A percentile compares a stretch with the other conserved stretches of the same genome.
These are phyloP conservation scores for Danio rerio DNA, from an alignment of 2,113 vertebrate species.

Conservation along the genomic window DNA sequence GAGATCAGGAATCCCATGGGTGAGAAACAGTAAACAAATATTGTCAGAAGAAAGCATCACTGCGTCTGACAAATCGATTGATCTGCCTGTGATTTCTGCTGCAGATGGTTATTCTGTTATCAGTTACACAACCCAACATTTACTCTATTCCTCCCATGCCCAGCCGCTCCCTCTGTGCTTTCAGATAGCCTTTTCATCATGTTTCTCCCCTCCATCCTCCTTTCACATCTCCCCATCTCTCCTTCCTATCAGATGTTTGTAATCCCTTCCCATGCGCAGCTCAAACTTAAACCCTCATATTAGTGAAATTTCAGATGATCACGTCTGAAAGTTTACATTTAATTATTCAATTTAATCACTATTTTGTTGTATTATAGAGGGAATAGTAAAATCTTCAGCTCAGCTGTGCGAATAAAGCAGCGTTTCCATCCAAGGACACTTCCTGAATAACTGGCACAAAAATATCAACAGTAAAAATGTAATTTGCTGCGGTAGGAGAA, in stretches of 20 bases:
- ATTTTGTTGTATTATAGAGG: too few relatives aligned
- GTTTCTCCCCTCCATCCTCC: neutral
- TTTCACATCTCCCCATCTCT: neutral
- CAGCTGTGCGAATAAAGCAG: too few relatives aligned
- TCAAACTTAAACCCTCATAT: too few relatives aligned
- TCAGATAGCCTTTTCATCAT: constrained; percentile 20
- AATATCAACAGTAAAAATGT: too few relatives aligned
- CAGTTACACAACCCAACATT: neutral
- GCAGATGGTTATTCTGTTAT: constrained; percentile 5
- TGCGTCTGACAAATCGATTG: constrained; percentile 33
- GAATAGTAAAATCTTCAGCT: too few relatives aligned
- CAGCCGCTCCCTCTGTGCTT: constrained; percentile 26
- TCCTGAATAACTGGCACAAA: too few relatives aligned
- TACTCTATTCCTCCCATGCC: neutral
- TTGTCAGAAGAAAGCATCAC: neutral
- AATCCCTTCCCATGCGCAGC: neutral
- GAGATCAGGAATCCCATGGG: neutral
- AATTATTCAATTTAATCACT: too few relatives aligned
- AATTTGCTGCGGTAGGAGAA: too few relatives aligned
- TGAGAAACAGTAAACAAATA: constrained; percentile 1
- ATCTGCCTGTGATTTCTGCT: constrained; percentile 22
- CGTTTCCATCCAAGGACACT: too few relatives aligned
- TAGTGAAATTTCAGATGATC: too few relatives aligned
- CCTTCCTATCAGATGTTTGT: neutral
- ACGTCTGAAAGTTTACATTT: too few relatives aligned